Percentiles rank a stretch among this genome's conserved stretches.
Evolutionary conservation across 2,797 vertebrate genomes (phyloP).

Genomic region (Acrossocheilus fasciatus): DNA sequence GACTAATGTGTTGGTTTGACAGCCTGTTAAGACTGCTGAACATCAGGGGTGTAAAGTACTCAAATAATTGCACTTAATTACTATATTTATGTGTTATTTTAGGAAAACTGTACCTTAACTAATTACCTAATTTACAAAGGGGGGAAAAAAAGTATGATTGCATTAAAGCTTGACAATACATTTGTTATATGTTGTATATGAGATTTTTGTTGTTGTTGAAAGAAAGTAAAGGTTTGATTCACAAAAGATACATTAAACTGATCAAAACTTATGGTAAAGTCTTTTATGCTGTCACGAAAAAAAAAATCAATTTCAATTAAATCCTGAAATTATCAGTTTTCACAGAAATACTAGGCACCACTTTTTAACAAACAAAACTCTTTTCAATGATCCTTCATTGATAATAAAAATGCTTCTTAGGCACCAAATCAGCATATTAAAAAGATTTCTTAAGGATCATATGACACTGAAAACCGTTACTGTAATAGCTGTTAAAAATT

Average conservation of each 20-base stretch:
- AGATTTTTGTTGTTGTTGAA: not conserved
- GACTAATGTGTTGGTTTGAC: not conserved
- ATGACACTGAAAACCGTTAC: not conserved
- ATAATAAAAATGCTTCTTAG: not conserved
- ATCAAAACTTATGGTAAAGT: not conserved
- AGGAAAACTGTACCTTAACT: not conserved
- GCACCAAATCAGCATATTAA: not conserved
- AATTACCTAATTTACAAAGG: not conserved
- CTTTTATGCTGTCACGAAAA: not conserved
- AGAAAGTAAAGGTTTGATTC: not conserved
- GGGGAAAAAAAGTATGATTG: not conserved
- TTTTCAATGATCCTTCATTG: not conserved
- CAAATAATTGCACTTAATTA: not conserved
- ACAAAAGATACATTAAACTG: not conserved
- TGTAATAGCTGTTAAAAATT: not conserved
- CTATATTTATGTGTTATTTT: constrained; percentile 6
- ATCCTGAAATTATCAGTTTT: not conserved
- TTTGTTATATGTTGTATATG: not conserved
- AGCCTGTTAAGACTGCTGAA: not conserved
- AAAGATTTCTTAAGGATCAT: not conserved
- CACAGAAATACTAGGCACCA: not conserved
- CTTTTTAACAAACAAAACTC: not conserved
- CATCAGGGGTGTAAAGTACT: constrained; percentile 26
- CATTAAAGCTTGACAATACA: not conserved
- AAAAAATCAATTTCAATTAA: not conserved